Base-by-base conservation (phyloP, 2,113 vertebrate genomes). In the Procapra przewalskii region DNA sequence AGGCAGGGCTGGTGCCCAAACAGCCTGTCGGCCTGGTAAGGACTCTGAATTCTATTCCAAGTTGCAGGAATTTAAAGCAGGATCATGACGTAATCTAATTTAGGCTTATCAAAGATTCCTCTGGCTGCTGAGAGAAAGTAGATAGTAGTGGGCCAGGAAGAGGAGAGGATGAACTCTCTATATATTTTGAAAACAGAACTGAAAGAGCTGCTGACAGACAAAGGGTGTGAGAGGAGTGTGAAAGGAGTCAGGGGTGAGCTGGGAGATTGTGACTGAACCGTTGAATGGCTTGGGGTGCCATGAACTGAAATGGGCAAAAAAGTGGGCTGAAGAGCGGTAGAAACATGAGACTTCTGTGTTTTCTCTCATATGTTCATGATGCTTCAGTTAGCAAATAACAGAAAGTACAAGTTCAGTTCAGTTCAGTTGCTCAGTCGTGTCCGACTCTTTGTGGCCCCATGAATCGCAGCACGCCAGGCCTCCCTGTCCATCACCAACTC, bases 41-140 rank as follows among this genome's bases (percentile, higher is more conserved):
- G 43, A 80, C 60, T 86, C 27, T 85, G 62, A 8, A 40, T 71
- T 88, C 23, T 71, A 29, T 89, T 95, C 43, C 59, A 71, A 85
- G 60, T 31, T 54, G 15, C 23, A 62, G 25, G 6, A 7, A 71
- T 77, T 97, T 77, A 92, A 79, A 89, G 40, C 54, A 64, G n/a
- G 36, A 57, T 88, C 29, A 54, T 85, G 87, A 40, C 3, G 15
- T 64, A 21, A 64, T 85, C 54, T 91, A 40, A 86, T 40, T 84
- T 50, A 57, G 40, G 8, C 75, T 87, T 81, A 40, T 64, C 40
- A 77, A 71, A 90, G 59, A 54, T 43, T 57, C 12, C 7, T 71
- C 62, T 40, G 54, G 29, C 57, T 77, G 29, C 21, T 71, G 31
- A 85, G 79, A 67, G 3, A 45, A 21, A 88, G 29, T 23, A 4